Conservation (phyloP, 2,113 vertebrate species). For the Cyanistes caeruleus region DNA sequence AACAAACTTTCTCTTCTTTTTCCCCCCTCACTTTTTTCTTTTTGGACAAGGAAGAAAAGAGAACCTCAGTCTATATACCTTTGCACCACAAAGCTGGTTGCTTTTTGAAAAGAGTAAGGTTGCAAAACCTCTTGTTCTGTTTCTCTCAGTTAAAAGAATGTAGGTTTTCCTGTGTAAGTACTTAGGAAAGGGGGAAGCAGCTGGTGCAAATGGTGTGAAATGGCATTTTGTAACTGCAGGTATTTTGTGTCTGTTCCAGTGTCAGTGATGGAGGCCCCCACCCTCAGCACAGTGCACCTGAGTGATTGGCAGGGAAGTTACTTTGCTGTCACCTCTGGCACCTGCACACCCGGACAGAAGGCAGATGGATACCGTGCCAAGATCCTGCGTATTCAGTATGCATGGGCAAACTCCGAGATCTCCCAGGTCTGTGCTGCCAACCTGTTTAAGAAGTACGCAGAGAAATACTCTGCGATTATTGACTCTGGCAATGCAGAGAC, state of each 20-base stretch:
- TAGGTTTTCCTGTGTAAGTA: neutral
- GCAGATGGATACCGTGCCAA: constrained; percentile 90
- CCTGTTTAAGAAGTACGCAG: constrained; percentile 85
- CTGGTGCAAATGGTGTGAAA: neutral
- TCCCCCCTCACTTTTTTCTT: neutral
- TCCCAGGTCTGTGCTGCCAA: constrained; percentile 82
- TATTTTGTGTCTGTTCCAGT: constrained; percentile 9
- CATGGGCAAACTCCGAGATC: constrained; percentile 88
- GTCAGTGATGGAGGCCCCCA: constrained; percentile 56
- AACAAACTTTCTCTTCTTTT: neutral
- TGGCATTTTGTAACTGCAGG: neutral
- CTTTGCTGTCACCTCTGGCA: constrained; percentile 87
- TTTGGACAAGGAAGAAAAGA: neutral
- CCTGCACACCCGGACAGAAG: constrained; percentile 84
- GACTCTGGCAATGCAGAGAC: constrained; percentile 86
- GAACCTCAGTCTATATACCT: neutral
- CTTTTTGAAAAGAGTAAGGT: neutral
- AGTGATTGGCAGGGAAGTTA: constrained; percentile 92
- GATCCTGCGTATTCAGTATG: constrained; percentile 89
- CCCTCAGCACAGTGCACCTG: constrained; percentile 81
- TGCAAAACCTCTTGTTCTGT: neutral
- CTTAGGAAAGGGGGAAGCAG: neutral
- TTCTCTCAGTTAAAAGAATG: neutral
- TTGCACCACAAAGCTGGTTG: neutral
- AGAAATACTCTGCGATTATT: constrained; percentile 87